Percentiles rank a stretch among this genome's conserved stretches.
phyloP scores from a whole-genome alignment of 2,113 vertebrate genomes.

The Drymodes brunneopygia region DNA sequence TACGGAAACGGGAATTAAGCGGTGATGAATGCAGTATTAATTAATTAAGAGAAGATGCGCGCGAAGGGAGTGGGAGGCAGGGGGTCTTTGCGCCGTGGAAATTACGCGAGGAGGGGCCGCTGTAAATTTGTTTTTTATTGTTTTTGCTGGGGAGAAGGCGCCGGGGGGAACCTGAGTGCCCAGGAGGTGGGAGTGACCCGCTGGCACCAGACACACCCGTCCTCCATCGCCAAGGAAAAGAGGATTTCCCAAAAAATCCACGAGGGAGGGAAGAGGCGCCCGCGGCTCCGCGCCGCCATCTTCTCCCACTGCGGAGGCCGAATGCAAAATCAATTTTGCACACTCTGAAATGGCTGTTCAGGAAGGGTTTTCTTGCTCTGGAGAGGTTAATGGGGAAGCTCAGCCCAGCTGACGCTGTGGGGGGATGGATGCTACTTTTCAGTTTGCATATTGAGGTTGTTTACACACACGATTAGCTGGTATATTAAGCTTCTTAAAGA shows the following conservation, averaged over 20 bases:
- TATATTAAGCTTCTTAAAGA: neutral
- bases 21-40: slow-evolving; percentile 65
- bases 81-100: neutral
- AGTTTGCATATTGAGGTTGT: neutral
- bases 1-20: slow-evolving; percentile 63
- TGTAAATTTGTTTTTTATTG: neutral
- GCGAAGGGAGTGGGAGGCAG: neutral
- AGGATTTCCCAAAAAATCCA: neutral
- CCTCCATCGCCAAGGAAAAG: neutral
- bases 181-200: neutral
- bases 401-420: neutral
- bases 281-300: neutral
- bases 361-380: neutral
- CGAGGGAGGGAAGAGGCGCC: neutral
- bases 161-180: neutral
- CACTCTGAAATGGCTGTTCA: neutral
- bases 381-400: neutral
- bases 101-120: neutral
- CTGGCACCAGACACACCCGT: neutral
- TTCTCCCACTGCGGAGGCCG: neutral
- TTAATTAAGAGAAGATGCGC: slow-evolving; percentile 60
- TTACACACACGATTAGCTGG: neutral
- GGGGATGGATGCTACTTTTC: neutral
- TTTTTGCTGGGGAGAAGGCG: neutral
- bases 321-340: neutral